Evolutionary conservation across 2,888 invertebrate genomes (phyloP), one percentile per base, ranked within the genome.

Genomic region (Amblyteles armatorius): DNA sequence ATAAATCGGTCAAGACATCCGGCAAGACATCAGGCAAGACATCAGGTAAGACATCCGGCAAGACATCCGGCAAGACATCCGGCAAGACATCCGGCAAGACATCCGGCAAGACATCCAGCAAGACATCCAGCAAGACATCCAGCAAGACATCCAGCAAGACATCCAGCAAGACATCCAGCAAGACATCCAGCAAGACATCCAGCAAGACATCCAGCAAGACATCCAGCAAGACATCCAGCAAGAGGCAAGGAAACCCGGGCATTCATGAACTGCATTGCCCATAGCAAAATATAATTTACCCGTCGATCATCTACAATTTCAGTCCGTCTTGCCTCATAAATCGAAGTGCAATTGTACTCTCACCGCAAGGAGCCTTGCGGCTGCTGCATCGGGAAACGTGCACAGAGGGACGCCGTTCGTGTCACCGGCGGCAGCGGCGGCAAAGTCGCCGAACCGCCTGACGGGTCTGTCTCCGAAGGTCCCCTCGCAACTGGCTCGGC

Each of bases 331-430:
- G 69, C 68, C 55, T 83, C 82, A 67, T 85, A 85, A 85, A 85
- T 85, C 67, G 82, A 55, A 67, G 74, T 48, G 36, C 44, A 72
- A 85, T 82, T 85, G 82, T 82, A 44, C 44, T 73, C 44, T 73
- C 52, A 73, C 82, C 85, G 60, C 82, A 82, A 80, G 36, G 68
- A 82, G 74, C 60, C 50, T 73, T 83, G 72, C 48, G 82, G 85
- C 82, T 82, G 85, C 82, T 83, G 79, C 76, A 52, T 55, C 74
- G 36, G 40, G 73, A 77, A 22, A 77, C 68, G 52, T 48, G 72
- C 44, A 40, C 40, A 11, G 63, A 77, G 73, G 69, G 71, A 74
- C 52, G 52, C 57, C 57, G 9, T 73, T 40, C 26, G 22, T 79
- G 82, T 74, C 79, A 82, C 79, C 71, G 36, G 29, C 55, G 72